These are phyloP conservation scores for Aphodius sticticus DNA, from an alignment of 2,888 invertebrate genomes.

Conservation along the genomic window DNA sequence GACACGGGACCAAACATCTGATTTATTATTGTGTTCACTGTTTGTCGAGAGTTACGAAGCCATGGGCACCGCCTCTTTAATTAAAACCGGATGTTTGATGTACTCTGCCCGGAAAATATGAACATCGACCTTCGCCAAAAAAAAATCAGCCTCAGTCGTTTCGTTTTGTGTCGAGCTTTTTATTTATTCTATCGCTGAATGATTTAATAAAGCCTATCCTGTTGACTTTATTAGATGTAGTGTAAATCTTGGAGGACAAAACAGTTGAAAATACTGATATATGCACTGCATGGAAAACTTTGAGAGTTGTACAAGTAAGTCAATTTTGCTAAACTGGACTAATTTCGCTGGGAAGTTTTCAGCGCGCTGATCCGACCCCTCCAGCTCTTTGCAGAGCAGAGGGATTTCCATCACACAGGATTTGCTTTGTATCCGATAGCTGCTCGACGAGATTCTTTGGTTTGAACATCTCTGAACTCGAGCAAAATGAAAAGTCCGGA, in stretches of 20 bases:
- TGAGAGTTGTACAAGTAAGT: too few relatives aligned
- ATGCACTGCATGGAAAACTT: neutral
- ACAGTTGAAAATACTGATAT: neutral
- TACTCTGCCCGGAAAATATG: neutral
- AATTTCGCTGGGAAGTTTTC: neutral
- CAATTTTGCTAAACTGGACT: neutral
- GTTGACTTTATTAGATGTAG: neutral
- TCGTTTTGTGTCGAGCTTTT: neutral
- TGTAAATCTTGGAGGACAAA: neutral
- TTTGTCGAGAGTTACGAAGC: neutral
- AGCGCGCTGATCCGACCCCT: neutral
- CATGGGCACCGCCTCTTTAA: neutral
- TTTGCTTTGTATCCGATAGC: neutral
- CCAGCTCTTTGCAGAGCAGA: neutral
- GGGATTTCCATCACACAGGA: neutral
- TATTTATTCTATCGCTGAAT: neutral
- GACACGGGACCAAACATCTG: neutral
- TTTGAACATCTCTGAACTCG: slow-evolving; percentile 4
- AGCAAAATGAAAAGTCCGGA: neutral
- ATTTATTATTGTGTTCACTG: neutral
- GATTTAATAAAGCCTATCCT: neutral
- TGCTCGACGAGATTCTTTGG: neutral
- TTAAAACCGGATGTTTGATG: neutral
- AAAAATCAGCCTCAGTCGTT: neutral
- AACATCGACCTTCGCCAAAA: neutral